These are phyloP conservation scores for Brachycybe producta DNA, from an alignment of 2,888 invertebrate genomes.

Conservation along the genomic window DNA sequence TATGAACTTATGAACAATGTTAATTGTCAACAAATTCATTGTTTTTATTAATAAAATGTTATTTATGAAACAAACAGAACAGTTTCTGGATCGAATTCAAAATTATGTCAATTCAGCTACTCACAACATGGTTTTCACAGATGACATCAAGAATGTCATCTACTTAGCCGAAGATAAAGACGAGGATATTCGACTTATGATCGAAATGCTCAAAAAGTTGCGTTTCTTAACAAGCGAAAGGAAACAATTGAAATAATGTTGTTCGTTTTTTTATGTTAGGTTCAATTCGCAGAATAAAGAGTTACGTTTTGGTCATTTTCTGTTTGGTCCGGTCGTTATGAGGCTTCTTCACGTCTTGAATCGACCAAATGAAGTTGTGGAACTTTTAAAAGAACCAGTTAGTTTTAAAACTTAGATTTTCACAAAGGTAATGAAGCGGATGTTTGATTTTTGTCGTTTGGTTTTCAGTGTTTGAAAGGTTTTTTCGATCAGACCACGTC, in stretches of 20 bases:
- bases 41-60: conserved; percentile 42
- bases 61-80: no score
- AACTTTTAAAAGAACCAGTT: conserved; percentile 24
- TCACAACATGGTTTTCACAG: conserved; percentile 61
- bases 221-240: conserved; percentile 3
- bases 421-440: no score
- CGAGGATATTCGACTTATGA: conserved; percentile 48
- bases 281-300: conserved; percentile 56
- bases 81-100: conserved; percentile 56
- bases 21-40: conserved; percentile 34
- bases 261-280: conserved; percentile 36
- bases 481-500: conserved; percentile 60
- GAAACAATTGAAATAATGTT: background rate
- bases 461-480: conserved; percentile 42
- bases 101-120: conserved; percentile 43
- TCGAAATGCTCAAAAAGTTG: conserved; percentile 57
- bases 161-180: conserved; percentile 49
- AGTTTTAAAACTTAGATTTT: background rate
- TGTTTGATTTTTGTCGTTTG: background rate
- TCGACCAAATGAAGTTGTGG: conserved; percentile 50
- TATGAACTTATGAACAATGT: no score
- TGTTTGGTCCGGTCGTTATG: conserved; percentile 74
- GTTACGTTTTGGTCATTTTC: conserved; percentile 59
- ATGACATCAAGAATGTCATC: conserved; percentile 69
- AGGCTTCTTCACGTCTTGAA: conserved; percentile 57